Percentiles rank a stretch among this genome's conserved stretches.
phyloP scores from a whole-genome alignment of 2,113 vertebrate species.

The Pseudolaguvia tuberculata region DNA sequence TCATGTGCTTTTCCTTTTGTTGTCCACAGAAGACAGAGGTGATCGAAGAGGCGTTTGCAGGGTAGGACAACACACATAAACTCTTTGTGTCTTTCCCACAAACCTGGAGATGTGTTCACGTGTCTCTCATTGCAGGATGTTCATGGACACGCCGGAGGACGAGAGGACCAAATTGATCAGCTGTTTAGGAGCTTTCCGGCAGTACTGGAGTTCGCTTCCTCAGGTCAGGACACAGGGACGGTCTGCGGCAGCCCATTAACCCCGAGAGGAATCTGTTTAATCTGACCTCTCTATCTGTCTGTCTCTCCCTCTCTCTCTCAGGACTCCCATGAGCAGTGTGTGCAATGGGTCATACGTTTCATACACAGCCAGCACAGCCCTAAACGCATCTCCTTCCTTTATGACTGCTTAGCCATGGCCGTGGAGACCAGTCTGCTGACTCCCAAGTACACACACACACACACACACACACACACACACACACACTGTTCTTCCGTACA shows the following conservation, averaged over 20 bases:
- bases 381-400: slow-evolving; percentile 96
- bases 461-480: background rate
- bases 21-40: slow-evolving; percentile 87
- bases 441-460: slow-evolving; percentile 74
- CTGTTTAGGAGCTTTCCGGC: slow-evolving; percentile 88
- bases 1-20: background rate
- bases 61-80: slow-evolving; percentile 68
- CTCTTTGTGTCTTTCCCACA: background rate
- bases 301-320: slow-evolving; percentile 50
- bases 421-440: slow-evolving; percentile 90
- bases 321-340: slow-evolving; percentile 96
- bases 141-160: slow-evolving; percentile 95
- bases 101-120: background rate
- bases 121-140: slow-evolving; percentile 75
- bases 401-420: slow-evolving; percentile 94
- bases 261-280: too few species aligned
- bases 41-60: slow-evolving; percentile 96
- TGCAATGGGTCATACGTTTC: slow-evolving; percentile 96
- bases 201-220: slow-evolving; percentile 90
- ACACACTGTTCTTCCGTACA: too few species aligned
- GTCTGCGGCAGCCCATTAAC: too few species aligned
- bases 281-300: background rate
- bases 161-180: slow-evolving; percentile 92
- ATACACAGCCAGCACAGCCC: slow-evolving; percentile 95
- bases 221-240: slow-evolving; percentile 69